A percentile compares a stretch with the other conserved stretches of the same genome.
Conservation (phyloP, 2,113 vertebrate genomes). For the Phrynosoma platyrhinos region DNA sequence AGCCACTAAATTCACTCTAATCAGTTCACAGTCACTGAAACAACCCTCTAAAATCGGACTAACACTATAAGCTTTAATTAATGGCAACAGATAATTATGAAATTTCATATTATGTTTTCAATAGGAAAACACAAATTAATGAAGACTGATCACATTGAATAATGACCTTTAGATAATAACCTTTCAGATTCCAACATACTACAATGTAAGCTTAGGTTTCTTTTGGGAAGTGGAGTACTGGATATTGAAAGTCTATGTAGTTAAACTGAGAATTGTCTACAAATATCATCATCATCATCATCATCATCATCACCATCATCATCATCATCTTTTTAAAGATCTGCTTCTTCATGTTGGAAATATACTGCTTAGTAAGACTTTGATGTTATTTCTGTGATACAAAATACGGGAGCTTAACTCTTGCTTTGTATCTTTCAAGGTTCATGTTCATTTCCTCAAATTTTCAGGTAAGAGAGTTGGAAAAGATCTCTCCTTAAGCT, state of each 20-base stretch:
- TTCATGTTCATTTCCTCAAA: not conserved
- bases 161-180: conserved; percentile 28
- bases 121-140: not conserved
- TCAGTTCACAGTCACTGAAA: conserved; percentile 27
- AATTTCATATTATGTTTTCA: conserved; percentile 43
- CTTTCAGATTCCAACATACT: not conserved
- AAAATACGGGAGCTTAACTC: not conserved
- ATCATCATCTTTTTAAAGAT: not conserved
- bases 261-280: not conserved
- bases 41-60: conserved; percentile 28
- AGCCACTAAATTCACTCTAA: conserved; percentile 27
- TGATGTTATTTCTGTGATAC: conserved; percentile 29
- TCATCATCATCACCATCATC: not conserved
- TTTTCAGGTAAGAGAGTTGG: not conserved
- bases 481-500: not conserved
- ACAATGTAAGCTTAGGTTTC: conserved; percentile 1
- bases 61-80: conserved; percentile 37
- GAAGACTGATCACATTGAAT: conserved; percentile 21
- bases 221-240: conserved; percentile 30
- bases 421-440: not conserved
- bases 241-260: conserved; percentile 21
- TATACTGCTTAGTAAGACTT: not conserved
- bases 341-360: conserved; percentile 19
- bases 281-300: not conserved
- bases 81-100: conserved; percentile 16